These are phyloP conservation scores for Electrona antarctica DNA, from an alignment of 2,113 vertebrate species.

Conservation along the genomic window DNA sequence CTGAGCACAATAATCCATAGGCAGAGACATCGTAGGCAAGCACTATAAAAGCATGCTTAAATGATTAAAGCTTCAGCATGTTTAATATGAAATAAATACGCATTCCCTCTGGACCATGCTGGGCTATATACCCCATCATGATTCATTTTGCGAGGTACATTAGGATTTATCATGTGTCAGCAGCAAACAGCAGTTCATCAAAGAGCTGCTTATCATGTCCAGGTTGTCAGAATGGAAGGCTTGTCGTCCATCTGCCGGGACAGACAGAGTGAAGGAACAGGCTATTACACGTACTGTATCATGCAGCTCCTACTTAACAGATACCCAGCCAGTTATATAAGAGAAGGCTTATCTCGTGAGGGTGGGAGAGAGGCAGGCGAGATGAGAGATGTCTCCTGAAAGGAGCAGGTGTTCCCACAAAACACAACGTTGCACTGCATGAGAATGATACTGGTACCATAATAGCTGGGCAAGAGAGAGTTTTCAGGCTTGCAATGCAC, in stretches of 20 bases:
- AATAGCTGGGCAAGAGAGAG: neutral
- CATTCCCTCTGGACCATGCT: conserved; percentile 22
- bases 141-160: conserved; percentile 25
- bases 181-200: conserved; percentile 23
- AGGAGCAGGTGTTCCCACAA: neutral
- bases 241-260: conserved; percentile 21
- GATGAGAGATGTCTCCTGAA: neutral
- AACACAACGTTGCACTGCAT: neutral
- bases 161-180: conserved; percentile 43
- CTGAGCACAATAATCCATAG: conserved; percentile 21
- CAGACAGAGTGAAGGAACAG: neutral
- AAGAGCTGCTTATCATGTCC: conserved; percentile 43
- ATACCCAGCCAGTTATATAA: neutral
- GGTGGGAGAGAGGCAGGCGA: neutral
- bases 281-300: neutral
- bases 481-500: neutral
- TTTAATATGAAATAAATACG: conserved; percentile 46
- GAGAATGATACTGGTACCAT: neutral
- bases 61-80: conserved; percentile 36
- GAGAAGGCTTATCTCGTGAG: neutral
- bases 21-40: conserved; percentile 4
- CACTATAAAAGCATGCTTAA: conserved; percentile 4
- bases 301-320: neutral
- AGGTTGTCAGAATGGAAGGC: conserved; percentile 23
- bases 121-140: conserved; percentile 17